Base-by-base conservation (phyloP, 2,113 vertebrate species). In the Picathartes gymnocephalus region DNA sequence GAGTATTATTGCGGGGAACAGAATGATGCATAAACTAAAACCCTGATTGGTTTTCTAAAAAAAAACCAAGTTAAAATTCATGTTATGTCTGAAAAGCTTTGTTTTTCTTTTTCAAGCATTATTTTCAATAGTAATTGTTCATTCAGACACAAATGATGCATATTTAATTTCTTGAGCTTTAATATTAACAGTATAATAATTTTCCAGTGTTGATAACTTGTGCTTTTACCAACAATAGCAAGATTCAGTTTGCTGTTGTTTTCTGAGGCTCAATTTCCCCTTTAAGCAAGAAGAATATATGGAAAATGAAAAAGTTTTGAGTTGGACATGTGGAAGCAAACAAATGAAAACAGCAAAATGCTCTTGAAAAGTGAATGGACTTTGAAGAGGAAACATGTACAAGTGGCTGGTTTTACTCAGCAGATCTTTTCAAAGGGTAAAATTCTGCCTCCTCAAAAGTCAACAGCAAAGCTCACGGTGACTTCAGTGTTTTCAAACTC, bases 21-120 rank as follows among this genome's bases (percentile, higher is more conserved):
- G 82, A 91, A 92, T 96, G 96, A 98, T 97, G 97, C 97, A 98
- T 96, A 98, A 95, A 97, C 94, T 94, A 96, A 96, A 95, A 91
- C 95, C 88, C 93, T 71, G 97, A 96, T 97, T 96, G 93, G 87
- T 96, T 97, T 97, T 96, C 60, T 78, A 93, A 33, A 91, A 97
- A 96, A 89, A 68, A 58, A 51, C 0, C 9, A 61, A 95, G 80
- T 90, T 94, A 96, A 97, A 97, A 97, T 97, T 95, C 76, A 51
- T 93, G 90, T 89, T 97, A 88, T 62, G 73, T 96, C 96, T 96
- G 73, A 89, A 93, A 97, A 95, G 92, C 44, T 92, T 96, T 97
- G 94, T 42, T 93, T 97, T 97, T 96, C 87, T 81, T 96, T 94
- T 96, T 91, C 89, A 96, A 91, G 92, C 81, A 80, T 97, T 97